A percentile compares a stretch with the other conserved stretches of the same genome.
Evolutionary conservation across 1,140 invertebrate species (phyloP).

Genomic region (Grapholita molesta): DNA sequence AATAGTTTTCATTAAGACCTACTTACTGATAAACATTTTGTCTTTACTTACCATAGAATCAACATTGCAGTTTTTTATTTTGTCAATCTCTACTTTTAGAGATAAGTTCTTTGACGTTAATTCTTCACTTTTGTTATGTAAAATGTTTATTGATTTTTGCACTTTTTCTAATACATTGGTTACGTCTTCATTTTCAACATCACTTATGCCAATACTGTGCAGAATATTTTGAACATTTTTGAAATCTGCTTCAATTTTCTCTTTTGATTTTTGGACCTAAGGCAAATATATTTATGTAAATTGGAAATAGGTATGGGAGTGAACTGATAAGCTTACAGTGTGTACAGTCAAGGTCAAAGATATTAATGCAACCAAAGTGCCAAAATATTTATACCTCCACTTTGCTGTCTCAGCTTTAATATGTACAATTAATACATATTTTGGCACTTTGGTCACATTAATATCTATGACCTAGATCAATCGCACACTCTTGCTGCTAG

Average conservation of each 20-base stretch:
- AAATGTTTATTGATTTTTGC: slow-evolving; percentile 45
- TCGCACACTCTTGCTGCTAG: no score
- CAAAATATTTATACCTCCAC: no score
- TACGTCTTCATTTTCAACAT: slow-evolving; percentile 41
- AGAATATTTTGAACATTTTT: slow-evolving; percentile 62
- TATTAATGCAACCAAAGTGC: no score
- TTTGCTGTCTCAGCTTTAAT: no score
- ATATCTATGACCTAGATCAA: no score
- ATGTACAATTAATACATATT: no score
- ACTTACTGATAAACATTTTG: no score
- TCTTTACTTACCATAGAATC: slow-evolving; percentile 44
- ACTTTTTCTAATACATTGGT: slow-evolving; percentile 54
- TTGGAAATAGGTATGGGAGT: background rate
- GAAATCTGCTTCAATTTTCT: slow-evolving; percentile 50
- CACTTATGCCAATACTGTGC: slow-evolving; percentile 50
- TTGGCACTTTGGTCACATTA: no score
- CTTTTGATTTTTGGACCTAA: slow-evolving; percentile 56
- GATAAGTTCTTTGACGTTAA: slow-evolving; percentile 59
- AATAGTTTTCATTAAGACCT: no score
- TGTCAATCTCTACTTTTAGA: slow-evolving; percentile 61
- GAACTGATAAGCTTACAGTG: no score
- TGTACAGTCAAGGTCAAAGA: no score
- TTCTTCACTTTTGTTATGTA: slow-evolving; percentile 61
- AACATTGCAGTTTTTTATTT: slow-evolving; percentile 41
- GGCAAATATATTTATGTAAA: slow-evolving; percentile 12